Evolutionary conservation across 2,113 vertebrate genomes (phyloP).

Genomic region (Piaya cayana): DNA sequence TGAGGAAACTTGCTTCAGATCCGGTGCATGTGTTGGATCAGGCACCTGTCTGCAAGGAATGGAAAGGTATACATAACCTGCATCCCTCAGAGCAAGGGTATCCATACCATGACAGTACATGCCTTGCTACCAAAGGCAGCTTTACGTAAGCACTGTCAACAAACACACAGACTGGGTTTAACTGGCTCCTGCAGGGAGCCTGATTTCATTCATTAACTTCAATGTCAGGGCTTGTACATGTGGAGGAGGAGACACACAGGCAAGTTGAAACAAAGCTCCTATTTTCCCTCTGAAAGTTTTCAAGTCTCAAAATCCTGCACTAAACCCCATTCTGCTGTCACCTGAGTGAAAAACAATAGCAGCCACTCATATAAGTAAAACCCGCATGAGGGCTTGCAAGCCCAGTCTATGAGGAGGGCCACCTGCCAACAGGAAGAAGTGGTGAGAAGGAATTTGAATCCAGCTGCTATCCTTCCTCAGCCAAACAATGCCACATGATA

Average conservation of each 20-base stretch:
- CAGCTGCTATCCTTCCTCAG: conserved; percentile 27
- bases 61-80: neutral
- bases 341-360: neutral
- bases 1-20: neutral
- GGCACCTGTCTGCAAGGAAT: neutral
- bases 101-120: neutral
- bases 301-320: neutral
- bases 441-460: conserved; percentile 44
- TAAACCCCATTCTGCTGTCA: neutral
- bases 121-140: neutral
- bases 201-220: conserved; percentile 48
- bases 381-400: neutral
- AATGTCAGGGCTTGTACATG: conserved; percentile 12
- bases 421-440: conserved; percentile 56
- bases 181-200: neutral
- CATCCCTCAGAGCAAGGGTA: neutral
- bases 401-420: conserved; percentile 2
- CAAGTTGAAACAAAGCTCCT: neutral
- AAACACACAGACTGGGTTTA: neutral
- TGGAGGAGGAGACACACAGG: neutral
- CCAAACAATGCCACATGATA: neutral
- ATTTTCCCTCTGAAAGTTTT: neutral
- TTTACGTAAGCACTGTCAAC: neutral
- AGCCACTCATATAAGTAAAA: neutral
- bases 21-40: neutral